A percentile compares a stretch with the other conserved stretches of the same genome.
These are phyloP conservation scores for Megaceryle alcyon DNA, from an alignment of 2,797 vertebrate genomes.

Conservation along the genomic window DNA sequence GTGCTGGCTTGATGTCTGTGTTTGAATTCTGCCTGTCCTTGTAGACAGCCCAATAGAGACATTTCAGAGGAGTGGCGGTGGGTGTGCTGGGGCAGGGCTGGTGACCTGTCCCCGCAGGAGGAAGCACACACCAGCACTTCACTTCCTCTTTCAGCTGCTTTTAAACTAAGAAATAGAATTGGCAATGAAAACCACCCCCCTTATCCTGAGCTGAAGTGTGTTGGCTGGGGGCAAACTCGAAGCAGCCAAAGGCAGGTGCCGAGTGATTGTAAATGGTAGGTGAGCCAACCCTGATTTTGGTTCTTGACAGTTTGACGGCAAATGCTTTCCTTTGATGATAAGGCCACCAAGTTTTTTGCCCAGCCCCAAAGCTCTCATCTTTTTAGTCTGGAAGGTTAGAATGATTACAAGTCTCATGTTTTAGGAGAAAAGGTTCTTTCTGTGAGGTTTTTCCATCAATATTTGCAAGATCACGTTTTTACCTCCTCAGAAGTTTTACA, in stretches of 20 bases:
- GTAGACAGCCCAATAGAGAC: neutral
- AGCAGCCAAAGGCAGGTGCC: neutral
- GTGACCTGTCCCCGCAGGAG: fast-evolving
- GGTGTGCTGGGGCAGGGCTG: neutral
- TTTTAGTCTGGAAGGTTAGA: neutral
- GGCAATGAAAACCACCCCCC: neutral
- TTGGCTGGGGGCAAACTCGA: neutral
- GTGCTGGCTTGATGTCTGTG: neutral
- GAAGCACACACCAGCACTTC: neutral
- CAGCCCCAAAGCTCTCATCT: neutral
- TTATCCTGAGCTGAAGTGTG: neutral
- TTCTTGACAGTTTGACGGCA: neutral
- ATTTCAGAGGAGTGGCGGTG: fast-evolving
- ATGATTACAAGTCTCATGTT: neutral
- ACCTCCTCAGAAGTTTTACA: neutral
- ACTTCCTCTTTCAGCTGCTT: neutral
- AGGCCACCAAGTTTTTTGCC: neutral
- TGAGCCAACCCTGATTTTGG: neutral
- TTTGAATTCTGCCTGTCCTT: fast-evolving
- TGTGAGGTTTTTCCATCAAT: neutral
- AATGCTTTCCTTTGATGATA: neutral
- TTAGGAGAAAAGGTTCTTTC: neutral
- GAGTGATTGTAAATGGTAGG: too few relatives aligned
- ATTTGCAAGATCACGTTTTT: neutral
- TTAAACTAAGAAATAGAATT: neutral